Conservation (phyloP, 2,113 vertebrate species). For the Leucopternis melanops region DNA sequence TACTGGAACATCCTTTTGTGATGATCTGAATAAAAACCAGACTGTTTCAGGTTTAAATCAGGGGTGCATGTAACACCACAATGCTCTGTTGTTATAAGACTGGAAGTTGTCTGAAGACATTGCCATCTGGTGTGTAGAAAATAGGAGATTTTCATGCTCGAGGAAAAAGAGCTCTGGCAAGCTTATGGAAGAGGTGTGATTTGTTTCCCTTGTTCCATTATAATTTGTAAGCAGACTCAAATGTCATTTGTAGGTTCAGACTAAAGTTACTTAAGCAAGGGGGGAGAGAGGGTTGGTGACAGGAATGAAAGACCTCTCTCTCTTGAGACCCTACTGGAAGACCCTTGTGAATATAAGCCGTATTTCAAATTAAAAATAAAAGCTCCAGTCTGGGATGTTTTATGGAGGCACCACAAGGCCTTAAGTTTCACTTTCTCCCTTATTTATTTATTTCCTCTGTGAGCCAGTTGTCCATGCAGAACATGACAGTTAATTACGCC, state of each 20-base stretch:
- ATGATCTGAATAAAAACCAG: neutral
- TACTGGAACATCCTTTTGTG: neutral
- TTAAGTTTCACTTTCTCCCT: neutral
- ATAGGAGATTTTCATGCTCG: neutral
- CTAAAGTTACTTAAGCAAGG: neutral
- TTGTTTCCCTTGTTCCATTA: neutral
- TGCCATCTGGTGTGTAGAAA: neutral
- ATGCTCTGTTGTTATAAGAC: neutral
- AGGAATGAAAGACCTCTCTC: neutral
- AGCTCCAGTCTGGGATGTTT: neutral
- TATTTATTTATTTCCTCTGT: constrained; percentile 12
- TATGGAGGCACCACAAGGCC: neutral
- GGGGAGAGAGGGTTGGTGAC: neutral
- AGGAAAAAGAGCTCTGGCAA: neutral
- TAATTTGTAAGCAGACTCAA: neutral
- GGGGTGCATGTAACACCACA: neutral
- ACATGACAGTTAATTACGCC: constrained; percentile 29
- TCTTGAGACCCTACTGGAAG: neutral
- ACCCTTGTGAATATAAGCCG: neutral
- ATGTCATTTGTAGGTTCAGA: neutral
- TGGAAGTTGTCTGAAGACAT: constrained; percentile 13
- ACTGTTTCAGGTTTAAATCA: neutral
- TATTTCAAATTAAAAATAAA: neutral
- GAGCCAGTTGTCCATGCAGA: constrained; percentile 15
- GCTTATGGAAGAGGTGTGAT: neutral